phyloP scores from a whole-genome alignment of 2,113 vertebrate species.

The Halcyon malimbica region DNA sequence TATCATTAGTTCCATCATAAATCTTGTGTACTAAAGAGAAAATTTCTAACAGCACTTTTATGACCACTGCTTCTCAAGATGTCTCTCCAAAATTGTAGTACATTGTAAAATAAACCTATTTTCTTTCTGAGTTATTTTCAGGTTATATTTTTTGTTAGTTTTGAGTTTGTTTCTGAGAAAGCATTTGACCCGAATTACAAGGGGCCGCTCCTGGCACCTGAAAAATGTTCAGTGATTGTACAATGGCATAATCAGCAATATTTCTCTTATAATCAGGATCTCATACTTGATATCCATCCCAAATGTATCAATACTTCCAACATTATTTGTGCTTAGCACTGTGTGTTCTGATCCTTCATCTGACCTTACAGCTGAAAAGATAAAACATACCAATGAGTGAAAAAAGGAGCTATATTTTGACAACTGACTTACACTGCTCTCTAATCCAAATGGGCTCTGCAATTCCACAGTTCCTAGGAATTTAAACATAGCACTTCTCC shows the following conservation, averaged over 20 bases:
- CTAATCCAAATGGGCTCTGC: neutral
- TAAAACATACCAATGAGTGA: neutral
- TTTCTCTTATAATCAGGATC: neutral
- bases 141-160: neutral
- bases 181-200: neutral
- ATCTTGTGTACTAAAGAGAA: neutral
- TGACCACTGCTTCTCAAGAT: neutral
- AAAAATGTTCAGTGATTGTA: neutral
- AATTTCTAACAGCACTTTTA: neutral
- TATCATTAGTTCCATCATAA: neutral
- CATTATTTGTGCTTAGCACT: neutral
- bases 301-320: neutral
- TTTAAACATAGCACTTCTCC: neutral
- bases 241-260: neutral
- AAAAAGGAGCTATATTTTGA: neutral
- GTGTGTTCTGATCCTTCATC: neutral
- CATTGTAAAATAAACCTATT: neutral
- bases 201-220: neutral
- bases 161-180: neutral
- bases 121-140: neutral
- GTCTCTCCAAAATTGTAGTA: neutral
- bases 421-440: neutral
- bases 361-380: neutral
- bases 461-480: neutral
- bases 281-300: neutral